Base-by-base conservation (phyloP, 2,888 invertebrate species). In the Acronicta alni region DNA sequence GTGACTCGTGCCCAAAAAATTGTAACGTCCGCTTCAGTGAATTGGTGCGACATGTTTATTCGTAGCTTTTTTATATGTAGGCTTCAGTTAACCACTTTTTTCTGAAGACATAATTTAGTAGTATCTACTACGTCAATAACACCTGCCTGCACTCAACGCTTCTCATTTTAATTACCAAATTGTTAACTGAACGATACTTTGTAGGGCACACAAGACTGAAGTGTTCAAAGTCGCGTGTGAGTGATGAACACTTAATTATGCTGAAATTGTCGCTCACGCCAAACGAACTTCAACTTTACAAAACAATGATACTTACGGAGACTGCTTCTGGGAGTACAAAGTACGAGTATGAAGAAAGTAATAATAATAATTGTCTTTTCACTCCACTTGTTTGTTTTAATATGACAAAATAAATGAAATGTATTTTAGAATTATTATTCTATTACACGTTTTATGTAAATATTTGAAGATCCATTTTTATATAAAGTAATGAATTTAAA, bases 11-110 rank as follows among this genome's bases (percentile, higher is more conserved):
- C 45, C 35, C 15, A 20, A 44, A 32, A 32, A 17, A 39, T 46
- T 32, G 41, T 69, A 17, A 35, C 35, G 35, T 30, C 30, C 30
- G 30, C 30, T 30, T 30, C 30, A 30, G 30, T 30, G 12, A 30
- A 30, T 30, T 30, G 30, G 3, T 12, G 10, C 3, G 12, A 12
- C 0, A 30, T 12, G 30, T 30, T 12, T 3, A 30, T 12, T 30
- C 30, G 30, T 10, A 30, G 4, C 7, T 26, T 5, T 8, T 26
- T 26, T 26, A 26, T 12, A 12, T 12, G 30, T 30, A 0, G 30
- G 12, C 30, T 12, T 12, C 12, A 12, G 0, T 2, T 26, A 10
- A 1, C n/a, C n/a, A n/a, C 10, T 26, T 26, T 26, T 26, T 26
- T 30, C 10, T 1, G 23, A 23, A 23, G 23, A 23, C 10, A 30